Base-by-base conservation (phyloP, 2,888 invertebrate genomes). In the Lithodes maja region DNA sequence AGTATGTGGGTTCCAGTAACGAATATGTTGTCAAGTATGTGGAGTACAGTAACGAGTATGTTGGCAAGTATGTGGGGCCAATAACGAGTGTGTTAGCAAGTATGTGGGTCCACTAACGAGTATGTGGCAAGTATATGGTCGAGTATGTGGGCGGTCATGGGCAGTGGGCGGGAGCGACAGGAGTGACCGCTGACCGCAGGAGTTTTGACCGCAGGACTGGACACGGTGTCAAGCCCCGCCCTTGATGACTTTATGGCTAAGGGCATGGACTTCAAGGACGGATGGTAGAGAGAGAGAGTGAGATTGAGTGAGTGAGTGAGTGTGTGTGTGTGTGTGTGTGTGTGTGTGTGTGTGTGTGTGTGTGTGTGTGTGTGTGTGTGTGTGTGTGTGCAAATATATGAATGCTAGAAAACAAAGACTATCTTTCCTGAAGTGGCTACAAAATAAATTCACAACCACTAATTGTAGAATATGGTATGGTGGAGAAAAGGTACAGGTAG, bases 161-260 rank as follows among this genome's bases (percentile, higher is more conserved):
- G 79, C n/a, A 3, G 55, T 79, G 79, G 55, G 54, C 33, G 2
- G 52, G 55, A 61, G 7, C 5, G 61, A 61, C 61, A 61, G 61
- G 61, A 61, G 61, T 61, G 61, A 61, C 61, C 61, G 61, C 61
- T 61, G 61, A 61, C 61, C 61, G 61, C 61, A 61, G 61, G 61
- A 61, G 61, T 61, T 61, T 61, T 61, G 61, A 61, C 61, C 61
- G 61, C 61, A 61, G 61, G 61, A 12, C 61, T 7, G 61, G 61
- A 61, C 61, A 12, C 61, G 61, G 5, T 61, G 61, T 61, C 61
- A 61, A 12, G 61, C 5, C 61, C 55, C 5, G 7, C 61, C 61
- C 61, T 12, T 61, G 61, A 61, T 61, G 61, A 12, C 61, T 61
- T 61, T 61, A 61, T 61, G 61, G 61, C 61, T 7, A 5, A 61